phyloP scores from a whole-genome alignment of 1,140 invertebrate genomes.

The Meloidogyne floridensis region DNA sequence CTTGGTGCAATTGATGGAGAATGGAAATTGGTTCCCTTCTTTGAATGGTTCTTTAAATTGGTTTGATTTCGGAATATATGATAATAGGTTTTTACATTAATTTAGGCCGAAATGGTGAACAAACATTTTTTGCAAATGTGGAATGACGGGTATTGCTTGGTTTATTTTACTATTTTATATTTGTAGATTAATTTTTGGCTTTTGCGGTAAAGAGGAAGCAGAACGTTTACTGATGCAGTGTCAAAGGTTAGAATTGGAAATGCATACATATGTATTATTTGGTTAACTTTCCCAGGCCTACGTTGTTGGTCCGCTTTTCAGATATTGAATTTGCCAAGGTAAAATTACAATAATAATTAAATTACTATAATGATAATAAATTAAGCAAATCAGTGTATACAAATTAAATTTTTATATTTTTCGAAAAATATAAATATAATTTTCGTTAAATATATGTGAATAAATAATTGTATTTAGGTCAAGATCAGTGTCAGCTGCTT shows the following conservation, averaged over 20 bases:
- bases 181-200: constrained; percentile 58
- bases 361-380: too few relatives aligned
- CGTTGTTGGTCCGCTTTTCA: constrained; percentile 61
- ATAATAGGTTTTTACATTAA: not conserved
- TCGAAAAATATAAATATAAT: too few relatives aligned
- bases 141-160: constrained; percentile 57
- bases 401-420: too few relatives aligned
- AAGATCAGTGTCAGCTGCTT: constrained; percentile 62
- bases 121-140: constrained; percentile 64
- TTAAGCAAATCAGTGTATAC: too few relatives aligned
- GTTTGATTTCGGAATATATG: not conserved
- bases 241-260: constrained; percentile 18
- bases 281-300: constrained; percentile 29
- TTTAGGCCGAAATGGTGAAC: constrained; percentile 60
- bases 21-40: constrained; percentile 64
- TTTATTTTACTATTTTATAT: not conserved
- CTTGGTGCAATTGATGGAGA: constrained; percentile 51
- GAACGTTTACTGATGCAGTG: constrained; percentile 56
- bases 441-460: not conserved
- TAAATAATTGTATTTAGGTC: constrained; percentile 23
- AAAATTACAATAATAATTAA: not conserved
- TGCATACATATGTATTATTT: not conserved
- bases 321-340: constrained; percentile 65
- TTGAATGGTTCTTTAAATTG: constrained; percentile 64
- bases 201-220: constrained; percentile 63